Conservation (phyloP, 2,797 vertebrate species). For the Eulemur coronatus region DNA sequence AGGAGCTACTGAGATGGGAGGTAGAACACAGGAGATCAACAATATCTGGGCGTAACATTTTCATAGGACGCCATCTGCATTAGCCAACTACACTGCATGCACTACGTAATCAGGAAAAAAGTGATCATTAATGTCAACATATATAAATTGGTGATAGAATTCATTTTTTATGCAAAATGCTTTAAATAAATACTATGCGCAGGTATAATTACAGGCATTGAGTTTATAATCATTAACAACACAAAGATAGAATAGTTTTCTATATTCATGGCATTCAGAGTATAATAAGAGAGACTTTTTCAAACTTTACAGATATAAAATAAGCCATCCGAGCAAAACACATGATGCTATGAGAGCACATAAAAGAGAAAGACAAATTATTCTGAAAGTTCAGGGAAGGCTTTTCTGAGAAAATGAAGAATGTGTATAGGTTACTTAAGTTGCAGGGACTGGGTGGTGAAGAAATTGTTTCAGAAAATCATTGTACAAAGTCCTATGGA, state of each 20-base stretch:
- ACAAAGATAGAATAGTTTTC: background rate
- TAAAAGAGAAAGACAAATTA: background rate
- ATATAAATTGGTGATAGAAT: background rate
- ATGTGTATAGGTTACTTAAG: background rate
- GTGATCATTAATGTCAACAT: background rate
- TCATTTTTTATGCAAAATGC: background rate
- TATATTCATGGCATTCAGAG: background rate
- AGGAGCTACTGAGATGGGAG: background rate
- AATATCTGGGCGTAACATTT: background rate
- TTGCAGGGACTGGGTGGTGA: background rate
- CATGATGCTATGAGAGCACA: background rate
- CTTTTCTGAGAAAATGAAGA: background rate
- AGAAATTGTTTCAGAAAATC: slow-evolving; percentile 19
- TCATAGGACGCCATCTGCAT: background rate
- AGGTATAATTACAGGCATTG: background rate
- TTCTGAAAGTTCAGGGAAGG: background rate
- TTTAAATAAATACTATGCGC: background rate
- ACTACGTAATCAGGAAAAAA: background rate
- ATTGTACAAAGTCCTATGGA: background rate
- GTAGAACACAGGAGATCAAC: background rate
- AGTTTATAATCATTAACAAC: background rate
- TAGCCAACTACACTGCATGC: background rate
- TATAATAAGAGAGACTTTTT: background rate
- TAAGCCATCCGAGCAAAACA: background rate
- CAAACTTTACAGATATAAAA: background rate